Evolutionary conservation across 2,888 invertebrate genomes (phyloP).

Genomic region (Luffia ferchaultella): DNA sequence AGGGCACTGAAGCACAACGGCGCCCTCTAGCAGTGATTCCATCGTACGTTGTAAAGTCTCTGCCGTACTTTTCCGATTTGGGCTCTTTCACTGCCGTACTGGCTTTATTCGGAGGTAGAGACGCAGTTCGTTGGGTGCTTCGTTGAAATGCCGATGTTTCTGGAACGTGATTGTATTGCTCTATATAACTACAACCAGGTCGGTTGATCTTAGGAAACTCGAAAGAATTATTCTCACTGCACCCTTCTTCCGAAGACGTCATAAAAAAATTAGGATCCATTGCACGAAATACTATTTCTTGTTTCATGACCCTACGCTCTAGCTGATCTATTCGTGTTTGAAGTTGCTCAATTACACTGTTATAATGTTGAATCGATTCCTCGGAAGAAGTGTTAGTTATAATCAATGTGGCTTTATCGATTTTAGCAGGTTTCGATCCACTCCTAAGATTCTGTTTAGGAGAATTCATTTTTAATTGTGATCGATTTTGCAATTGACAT

Average conservation of each 20-base stretch:
- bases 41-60: slow-evolving; percentile 53
- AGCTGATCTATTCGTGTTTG: slow-evolving; percentile 38
- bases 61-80: slow-evolving; percentile 53
- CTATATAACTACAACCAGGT: slow-evolving; percentile 49
- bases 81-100: slow-evolving; percentile 50
- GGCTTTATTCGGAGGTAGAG: slow-evolving; percentile 41
- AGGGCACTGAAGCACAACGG: slow-evolving; percentile 48
- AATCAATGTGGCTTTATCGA: slow-evolving; percentile 35
- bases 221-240: slow-evolving; percentile 22
- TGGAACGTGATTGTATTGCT: slow-evolving; percentile 53
- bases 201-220: slow-evolving; percentile 22
- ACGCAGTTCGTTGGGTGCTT: slow-evolving; percentile 37
- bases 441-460: slow-evolving; percentile 33
- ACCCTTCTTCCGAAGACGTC: slow-evolving; percentile 45
- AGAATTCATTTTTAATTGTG: slow-evolving; percentile 34
- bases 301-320: slow-evolving; percentile 40
- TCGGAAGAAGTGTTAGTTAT: slow-evolving; percentile 33
- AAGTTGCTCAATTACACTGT: neutral
- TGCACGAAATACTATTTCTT: slow-evolving; percentile 47
- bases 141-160: slow-evolving; percentile 54
- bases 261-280: slow-evolving; percentile 34
- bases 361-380: slow-evolving; percentile 17
- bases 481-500: slow-evolving; percentile 39
- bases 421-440: slow-evolving; percentile 27
- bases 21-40: slow-evolving; percentile 51